Evolutionary conservation across 2,797 vertebrate genomes (phyloP).

Genomic region (Gallinago nigripennis): DNA sequence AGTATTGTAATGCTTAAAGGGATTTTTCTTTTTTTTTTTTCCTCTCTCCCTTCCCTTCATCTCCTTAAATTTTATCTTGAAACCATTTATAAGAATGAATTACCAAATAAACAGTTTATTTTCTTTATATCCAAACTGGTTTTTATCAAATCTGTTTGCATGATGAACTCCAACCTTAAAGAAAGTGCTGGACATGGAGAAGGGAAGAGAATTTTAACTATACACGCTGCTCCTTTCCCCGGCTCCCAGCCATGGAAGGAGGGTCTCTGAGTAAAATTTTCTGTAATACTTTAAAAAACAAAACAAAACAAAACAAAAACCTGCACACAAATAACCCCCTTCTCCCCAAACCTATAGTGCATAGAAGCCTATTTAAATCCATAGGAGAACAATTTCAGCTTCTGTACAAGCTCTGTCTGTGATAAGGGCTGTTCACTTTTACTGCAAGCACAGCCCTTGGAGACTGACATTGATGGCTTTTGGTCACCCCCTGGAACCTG

Average conservation of each 20-base stretch:
- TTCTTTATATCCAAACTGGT: background rate
- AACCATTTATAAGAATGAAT: background rate
- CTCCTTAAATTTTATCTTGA: background rate
- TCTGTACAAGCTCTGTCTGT: background rate
- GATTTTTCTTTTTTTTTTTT: background rate
- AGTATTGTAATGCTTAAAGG: background rate
- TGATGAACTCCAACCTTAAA: background rate
- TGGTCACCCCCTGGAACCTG: background rate
- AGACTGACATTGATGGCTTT: background rate
- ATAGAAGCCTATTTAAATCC: background rate
- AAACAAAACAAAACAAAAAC: background rate
- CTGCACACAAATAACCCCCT: rapidly evolving
- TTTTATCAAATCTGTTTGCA: background rate
- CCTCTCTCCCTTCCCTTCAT: rapidly evolving
- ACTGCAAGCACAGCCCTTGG: background rate
- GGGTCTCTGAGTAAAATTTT: background rate
- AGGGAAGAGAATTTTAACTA: background rate
- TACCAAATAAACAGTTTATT: background rate
- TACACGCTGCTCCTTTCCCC: background rate
- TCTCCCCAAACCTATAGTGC: rapidly evolving
- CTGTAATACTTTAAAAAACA: background rate
- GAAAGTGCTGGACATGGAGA: background rate
- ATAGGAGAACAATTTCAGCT: background rate
- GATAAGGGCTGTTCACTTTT: background rate
- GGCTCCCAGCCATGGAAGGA: background rate